Evolutionary conservation across 2,113 vertebrate genomes (phyloP).

Genomic region (Cranoglanis bouderius): DNA sequence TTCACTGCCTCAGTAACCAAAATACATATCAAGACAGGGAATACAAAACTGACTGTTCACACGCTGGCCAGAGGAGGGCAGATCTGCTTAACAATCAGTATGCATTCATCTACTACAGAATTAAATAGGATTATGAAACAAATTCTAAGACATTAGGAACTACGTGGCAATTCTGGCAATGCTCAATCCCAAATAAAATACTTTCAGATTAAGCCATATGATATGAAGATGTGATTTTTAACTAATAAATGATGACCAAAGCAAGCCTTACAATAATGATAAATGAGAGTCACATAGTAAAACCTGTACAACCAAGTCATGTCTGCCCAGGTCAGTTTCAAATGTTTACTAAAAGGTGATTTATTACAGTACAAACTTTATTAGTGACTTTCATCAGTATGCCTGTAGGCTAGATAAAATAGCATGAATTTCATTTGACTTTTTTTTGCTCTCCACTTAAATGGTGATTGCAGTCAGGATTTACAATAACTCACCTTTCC

Average conservation of each 20-base stretch:
- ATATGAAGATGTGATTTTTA: background rate
- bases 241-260: background rate
- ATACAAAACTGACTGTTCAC: background rate
- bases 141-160: background rate
- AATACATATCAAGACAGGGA: background rate
- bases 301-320: background rate
- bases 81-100: background rate
- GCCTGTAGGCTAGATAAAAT: too few relatives aligned
- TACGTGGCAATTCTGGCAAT: background rate
- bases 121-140: background rate
- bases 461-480: too few relatives aligned
- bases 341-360: too few relatives aligned
- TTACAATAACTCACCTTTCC: too few relatives aligned
- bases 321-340: background rate
- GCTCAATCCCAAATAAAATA: background rate
- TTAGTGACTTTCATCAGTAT: too few relatives aligned
- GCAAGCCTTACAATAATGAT: background rate
- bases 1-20: background rate
- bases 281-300: background rate
- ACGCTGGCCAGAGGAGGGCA: slow-evolving; percentile 8
- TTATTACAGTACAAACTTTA: background rate
- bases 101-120: background rate
- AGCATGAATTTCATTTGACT: too few relatives aligned
- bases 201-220: background rate
- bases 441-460: too few relatives aligned